A percentile compares a stretch with the other conserved stretches of the same genome.
Evolutionary conservation across 2,113 vertebrate species (phyloP).

Genomic region (Danio rerio): GRCz12tu NC_133184.1:32584001-32584500

Average conservation of each 20-base stretch:
- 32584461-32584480: constrained; percentile 80
- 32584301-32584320: constrained; percentile 34
- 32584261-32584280: constrained; percentile 20
- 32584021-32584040: background rate
- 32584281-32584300: constrained; percentile 43
- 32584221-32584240: constrained; percentile 20
- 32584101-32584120: background rate
- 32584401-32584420: constrained; percentile 74
- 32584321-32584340: constrained; percentile 45
- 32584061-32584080: background rate
- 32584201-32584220: constrained; percentile 15
- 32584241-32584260: constrained; percentile 40
- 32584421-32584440: constrained; percentile 75
- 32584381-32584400: constrained; percentile 68
- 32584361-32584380: constrained; percentile 53
- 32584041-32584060: background rate
- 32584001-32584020: background rate
- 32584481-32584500: constrained; percentile 82
- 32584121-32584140: background rate
- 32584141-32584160: constrained; percentile 12
- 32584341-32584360: constrained; percentile 34
- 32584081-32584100: background rate
- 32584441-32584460: constrained; percentile 73
- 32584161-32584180: background rate
- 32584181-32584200: constrained; percentile 19